phyloP scores from a whole-genome alignment of 2,888 invertebrate genomes.

The Eupithecia exiguata region DNA sequence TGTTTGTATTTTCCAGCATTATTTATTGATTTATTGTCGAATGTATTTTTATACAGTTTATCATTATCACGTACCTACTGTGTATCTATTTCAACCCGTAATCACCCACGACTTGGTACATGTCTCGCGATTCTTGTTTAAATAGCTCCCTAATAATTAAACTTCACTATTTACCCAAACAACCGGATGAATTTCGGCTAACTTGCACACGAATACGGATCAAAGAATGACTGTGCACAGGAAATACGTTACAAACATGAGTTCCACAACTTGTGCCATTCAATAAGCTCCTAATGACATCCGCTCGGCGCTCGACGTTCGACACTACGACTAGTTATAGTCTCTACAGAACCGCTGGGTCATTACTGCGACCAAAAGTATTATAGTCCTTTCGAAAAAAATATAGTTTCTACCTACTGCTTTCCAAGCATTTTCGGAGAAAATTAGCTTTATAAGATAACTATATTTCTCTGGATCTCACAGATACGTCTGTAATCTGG shows the following conservation, averaged over 20 bases:
- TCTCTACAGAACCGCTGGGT: conserved; percentile 6
- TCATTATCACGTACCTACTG: no score
- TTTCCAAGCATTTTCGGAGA: background rate
- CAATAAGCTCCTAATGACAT: conserved; percentile 61
- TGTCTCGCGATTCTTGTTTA: background rate
- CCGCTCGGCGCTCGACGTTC: conserved; percentile 46
- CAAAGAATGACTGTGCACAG: conserved; percentile 31
- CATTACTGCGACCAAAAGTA: background rate
- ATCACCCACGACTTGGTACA: background rate
- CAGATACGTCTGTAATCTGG: no score
- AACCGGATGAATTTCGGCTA: conserved; percentile 1
- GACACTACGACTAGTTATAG: conserved; percentile 47
- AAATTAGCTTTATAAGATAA: background rate
- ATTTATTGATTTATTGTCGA: no score
- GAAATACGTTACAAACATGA: conserved; percentile 38
- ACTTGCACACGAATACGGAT: conserved; percentile 6
- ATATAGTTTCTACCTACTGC: background rate
- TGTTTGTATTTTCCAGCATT: no score
- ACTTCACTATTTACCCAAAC: background rate
- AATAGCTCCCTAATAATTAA: background rate
- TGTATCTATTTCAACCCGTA: background rate
- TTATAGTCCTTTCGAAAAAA: background rate
- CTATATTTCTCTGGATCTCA: no score
- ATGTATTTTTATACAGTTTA: no score
- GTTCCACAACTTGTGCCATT: conserved; percentile 36